Percentiles rank a stretch among this genome's conserved stretches.
These are phyloP conservation scores for Microctonus aethiopoides DNA, from an alignment of 2,888 invertebrate genomes.

Conservation along the genomic window DNA sequence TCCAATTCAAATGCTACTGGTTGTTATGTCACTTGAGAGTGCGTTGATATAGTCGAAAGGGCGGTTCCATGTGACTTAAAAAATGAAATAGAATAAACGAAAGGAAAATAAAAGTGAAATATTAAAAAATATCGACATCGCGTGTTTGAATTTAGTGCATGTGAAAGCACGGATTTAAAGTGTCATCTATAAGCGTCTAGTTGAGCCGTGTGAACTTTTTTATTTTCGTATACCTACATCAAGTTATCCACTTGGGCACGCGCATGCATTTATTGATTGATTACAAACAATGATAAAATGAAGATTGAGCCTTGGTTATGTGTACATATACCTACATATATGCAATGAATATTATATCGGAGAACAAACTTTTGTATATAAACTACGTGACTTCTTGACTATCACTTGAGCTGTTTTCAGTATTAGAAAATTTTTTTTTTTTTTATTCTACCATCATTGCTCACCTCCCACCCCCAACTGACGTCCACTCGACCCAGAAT, in stretches of 20 bases:
- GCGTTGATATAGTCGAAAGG: constrained; percentile 29
- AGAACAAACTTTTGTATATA: background rate
- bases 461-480: constrained; percentile 6
- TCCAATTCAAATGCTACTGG: constrained; percentile 21
- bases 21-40: constrained; percentile 26
- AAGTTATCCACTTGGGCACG: constrained; percentile 38
- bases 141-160: background rate
- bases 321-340: constrained; percentile 22
- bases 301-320: constrained; percentile 29
- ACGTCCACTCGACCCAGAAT: constrained; percentile 40
- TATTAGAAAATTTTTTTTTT: constrained; percentile 36
- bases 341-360: constrained; percentile 1
- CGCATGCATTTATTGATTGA: constrained; percentile 37
- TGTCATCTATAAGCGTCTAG: background rate
- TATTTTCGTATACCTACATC: constrained; percentile 26
- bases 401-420: constrained; percentile 31
- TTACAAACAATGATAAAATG: constrained; percentile 42
- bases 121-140: no score
- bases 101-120: background rate
- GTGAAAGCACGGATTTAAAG: background rate
- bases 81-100: background rate
- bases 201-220: constrained; percentile 30
- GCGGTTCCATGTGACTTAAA: background rate
- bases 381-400: constrained; percentile 43
- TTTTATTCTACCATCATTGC: constrained; percentile 1